Conservation (phyloP, 2,888 invertebrate genomes). For the Parnassius apollo region DNA sequence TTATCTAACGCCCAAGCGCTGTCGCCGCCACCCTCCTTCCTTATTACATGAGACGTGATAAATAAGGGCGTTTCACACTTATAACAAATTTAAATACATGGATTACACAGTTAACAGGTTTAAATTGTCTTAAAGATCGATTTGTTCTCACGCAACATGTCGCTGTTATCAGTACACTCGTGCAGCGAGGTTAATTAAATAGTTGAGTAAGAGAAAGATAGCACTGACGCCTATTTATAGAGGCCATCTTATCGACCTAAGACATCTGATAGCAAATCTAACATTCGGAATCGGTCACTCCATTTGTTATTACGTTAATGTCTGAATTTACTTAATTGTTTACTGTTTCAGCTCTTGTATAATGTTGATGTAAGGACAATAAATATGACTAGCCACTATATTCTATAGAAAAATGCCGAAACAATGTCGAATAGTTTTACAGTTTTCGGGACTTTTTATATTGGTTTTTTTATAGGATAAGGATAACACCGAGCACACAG, state of each 20-base stretch:
- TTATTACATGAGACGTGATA: conserved; percentile 56
- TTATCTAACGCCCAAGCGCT: conserved; percentile 47
- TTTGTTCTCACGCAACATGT: conserved; percentile 65
- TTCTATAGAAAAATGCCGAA: too few relatives aligned
- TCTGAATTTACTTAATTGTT: conserved; percentile 19
- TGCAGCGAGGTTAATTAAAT: conserved; percentile 73
- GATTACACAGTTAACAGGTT: conserved; percentile 19
- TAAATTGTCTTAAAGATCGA: conserved; percentile 35
- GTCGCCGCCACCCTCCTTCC: conserved; percentile 72
- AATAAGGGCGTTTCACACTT: conserved; percentile 20
- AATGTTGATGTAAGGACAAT: too few relatives aligned
- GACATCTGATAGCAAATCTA: conserved; percentile 63
- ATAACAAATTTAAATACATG: conserved; percentile 21
- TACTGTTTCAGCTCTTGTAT: not conserved
- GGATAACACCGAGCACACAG: too few relatives aligned
- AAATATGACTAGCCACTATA: too few relatives aligned
- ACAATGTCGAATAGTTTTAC: too few relatives aligned
- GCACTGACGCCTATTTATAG: conserved; percentile 65
- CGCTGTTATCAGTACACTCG: conserved; percentile 64
- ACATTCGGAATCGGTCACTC: conserved; percentile 48
- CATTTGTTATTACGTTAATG: conserved; percentile 31
- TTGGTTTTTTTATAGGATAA: too few relatives aligned
- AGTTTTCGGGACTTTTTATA: too few relatives aligned
- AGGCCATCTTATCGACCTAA: conserved; percentile 65
- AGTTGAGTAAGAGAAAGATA: conserved; percentile 66